These are phyloP conservation scores for Ispidina picta DNA, from an alignment of 2,797 vertebrate species.

Conservation along the genomic window DNA sequence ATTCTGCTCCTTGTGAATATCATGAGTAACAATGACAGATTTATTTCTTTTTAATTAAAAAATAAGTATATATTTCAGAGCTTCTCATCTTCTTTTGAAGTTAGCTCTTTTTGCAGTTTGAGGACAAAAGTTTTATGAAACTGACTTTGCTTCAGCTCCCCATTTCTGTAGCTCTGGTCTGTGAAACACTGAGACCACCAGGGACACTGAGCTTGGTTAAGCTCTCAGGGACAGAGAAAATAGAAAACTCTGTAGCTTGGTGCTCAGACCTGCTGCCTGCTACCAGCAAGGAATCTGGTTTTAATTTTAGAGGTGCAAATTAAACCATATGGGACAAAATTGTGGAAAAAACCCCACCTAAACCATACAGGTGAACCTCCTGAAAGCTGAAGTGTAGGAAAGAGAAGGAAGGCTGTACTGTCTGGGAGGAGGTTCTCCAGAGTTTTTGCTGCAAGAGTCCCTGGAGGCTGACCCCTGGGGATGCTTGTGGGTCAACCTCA, in stretches of 20 bases:
- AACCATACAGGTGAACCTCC: background rate
- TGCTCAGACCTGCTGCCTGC: background rate
- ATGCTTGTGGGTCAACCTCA: background rate
- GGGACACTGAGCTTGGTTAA: background rate
- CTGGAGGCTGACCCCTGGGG: background rate
- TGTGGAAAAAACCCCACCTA: background rate
- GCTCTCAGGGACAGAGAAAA: background rate
- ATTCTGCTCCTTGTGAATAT: background rate
- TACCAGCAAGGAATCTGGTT: conserved; percentile 19
- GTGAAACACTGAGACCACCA: background rate
- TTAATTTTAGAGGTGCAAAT: conserved; percentile 59
- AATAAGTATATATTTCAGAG: background rate
- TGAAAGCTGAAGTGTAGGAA: background rate
- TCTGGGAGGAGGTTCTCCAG: background rate
- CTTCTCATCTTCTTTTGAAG: background rate
- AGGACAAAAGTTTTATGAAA: background rate
- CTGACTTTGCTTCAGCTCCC: background rate
- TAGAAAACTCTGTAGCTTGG: background rate
- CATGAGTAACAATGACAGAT: background rate
- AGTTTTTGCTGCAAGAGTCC: background rate
- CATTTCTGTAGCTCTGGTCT: background rate
- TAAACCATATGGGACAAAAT: conserved; percentile 7
- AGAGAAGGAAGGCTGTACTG: background rate
- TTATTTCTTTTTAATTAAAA: background rate
- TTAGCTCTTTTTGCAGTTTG: background rate